Percentiles rank a stretch among this genome's conserved stretches.
phyloP scores from a whole-genome alignment of 2,888 invertebrate species.

The Schrankia costaestrigalis region DNA sequence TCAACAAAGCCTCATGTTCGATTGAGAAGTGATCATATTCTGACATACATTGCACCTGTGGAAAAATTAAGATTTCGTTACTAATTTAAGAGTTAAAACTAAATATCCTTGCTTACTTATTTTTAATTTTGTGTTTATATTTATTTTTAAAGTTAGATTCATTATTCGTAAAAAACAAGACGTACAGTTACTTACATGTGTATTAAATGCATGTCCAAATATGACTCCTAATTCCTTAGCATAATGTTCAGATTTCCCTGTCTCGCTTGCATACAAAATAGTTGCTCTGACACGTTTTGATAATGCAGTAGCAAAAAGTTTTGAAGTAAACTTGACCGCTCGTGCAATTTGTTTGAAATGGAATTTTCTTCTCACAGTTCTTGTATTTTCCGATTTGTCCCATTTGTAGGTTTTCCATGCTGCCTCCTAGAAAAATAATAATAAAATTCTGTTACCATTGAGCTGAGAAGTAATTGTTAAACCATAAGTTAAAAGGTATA shows the following conservation, averaged over 20 bases:
- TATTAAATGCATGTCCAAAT: constrained; percentile 96
- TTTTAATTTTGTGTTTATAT: too few relatives aligned
- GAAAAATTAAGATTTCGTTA: not conserved
- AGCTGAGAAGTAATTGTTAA: too few relatives aligned
- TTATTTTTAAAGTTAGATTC: too few relatives aligned
- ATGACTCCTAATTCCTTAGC: constrained; percentile 94
- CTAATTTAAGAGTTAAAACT: not conserved
- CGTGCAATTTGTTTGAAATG: constrained; percentile 97
- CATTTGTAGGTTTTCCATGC: constrained; percentile 96
- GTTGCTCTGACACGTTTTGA: constrained; percentile 97
- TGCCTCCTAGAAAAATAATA: constrained; percentile 80
- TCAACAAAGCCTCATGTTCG: constrained; percentile 94
- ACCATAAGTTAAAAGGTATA: too few relatives aligned
- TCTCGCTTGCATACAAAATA: constrained; percentile 96
- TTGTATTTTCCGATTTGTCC: constrained; percentile 83
- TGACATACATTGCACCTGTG: constrained; percentile 93
- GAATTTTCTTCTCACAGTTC: constrained; percentile 89
- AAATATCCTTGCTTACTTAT: too few relatives aligned
- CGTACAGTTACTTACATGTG: constrained; percentile 82
- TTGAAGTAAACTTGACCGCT: constrained; percentile 97
- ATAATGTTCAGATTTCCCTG: constrained; percentile 96
- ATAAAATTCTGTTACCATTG: not conserved
- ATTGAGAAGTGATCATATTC: constrained; percentile 96
- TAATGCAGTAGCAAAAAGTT: constrained; percentile 94
- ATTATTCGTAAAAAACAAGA: not conserved